phyloP scores from a whole-genome alignment of 2,113 vertebrate species.

The Dendrocopos noguchii region DNA sequence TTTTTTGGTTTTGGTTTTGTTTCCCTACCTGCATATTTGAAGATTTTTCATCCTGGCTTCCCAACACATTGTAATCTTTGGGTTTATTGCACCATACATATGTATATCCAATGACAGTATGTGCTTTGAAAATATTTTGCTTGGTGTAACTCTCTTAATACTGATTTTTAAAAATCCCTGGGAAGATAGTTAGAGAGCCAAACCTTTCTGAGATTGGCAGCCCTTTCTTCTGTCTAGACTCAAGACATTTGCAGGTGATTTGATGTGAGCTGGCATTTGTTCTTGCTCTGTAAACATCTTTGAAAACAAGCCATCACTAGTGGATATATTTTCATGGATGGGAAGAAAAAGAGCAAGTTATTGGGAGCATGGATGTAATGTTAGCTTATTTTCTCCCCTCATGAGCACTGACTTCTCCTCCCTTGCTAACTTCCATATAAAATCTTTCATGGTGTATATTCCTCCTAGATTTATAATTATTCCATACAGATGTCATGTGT shows the following conservation, averaged over 20 bases:
- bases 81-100: not conserved
- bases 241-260: constrained; percentile 6
- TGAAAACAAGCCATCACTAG: not conserved
- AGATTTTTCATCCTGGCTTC: not conserved
- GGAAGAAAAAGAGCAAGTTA: not conserved
- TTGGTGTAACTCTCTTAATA: not conserved
- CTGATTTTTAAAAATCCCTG: not conserved
- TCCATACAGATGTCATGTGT: not conserved
- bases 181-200: not conserved
- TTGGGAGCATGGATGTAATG: not conserved
- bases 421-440: not conserved
- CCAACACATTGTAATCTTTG: not conserved
- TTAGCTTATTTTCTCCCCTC: not conserved
- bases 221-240: constrained; percentile 25
- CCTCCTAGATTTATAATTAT: not conserved
- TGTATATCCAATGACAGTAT: not conserved
- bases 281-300: constrained; percentile 6
- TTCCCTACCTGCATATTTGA: not conserved
- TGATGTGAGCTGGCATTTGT: constrained; percentile 37
- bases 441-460: not conserved
- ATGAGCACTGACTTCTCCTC: not conserved
- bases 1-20: not conserved
- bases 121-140: not conserved
- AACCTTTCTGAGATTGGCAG: constrained; percentile 1
- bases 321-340: not conserved